These are phyloP conservation scores for Macaria notata DNA, from an alignment of 2,888 invertebrate genomes.

Conservation along the genomic window DNA sequence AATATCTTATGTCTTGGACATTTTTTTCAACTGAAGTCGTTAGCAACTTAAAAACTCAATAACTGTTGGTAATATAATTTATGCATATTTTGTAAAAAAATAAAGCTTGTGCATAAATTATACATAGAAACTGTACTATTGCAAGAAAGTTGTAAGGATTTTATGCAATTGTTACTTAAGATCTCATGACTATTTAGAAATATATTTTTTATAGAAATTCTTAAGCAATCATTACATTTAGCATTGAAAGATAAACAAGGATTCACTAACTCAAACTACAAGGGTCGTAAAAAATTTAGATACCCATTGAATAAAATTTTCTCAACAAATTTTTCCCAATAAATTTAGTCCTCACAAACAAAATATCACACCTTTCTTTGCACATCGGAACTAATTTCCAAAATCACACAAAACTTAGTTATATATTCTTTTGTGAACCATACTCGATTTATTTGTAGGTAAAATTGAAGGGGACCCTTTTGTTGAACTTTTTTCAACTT, in stretches of 20 bases:
- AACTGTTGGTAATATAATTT: slow-evolving; percentile 29
- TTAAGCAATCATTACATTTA: too few relatives aligned
- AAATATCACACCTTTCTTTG: background rate
- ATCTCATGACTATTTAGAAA: too few relatives aligned
- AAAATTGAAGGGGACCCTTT: slow-evolving; percentile 24
- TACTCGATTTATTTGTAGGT: slow-evolving; percentile 17
- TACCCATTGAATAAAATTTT: too few relatives aligned
- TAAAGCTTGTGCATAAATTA: background rate
- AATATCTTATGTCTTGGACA: background rate
- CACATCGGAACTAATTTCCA: slow-evolving; percentile 41
- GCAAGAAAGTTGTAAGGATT: background rate
- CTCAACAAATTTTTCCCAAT: too few relatives aligned
- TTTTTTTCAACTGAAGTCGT: slow-evolving; percentile 14
- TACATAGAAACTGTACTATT: background rate
- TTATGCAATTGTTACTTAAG: too few relatives aligned
- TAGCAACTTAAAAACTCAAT: slow-evolving; percentile 27
- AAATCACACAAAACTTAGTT: slow-evolving; percentile 35
- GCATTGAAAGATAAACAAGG: too few relatives aligned
- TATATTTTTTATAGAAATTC: too few relatives aligned
- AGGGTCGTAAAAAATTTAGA: too few relatives aligned
- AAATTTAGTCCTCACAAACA: too few relatives aligned
- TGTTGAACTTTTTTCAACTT: slow-evolving; percentile 20
- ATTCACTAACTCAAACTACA: too few relatives aligned
- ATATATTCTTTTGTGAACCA: slow-evolving; percentile 26
- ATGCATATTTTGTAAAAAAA: slow-evolving; percentile 1